These are phyloP conservation scores for Dorcus hopei DNA, from an alignment of 2,888 invertebrate species.

Conservation along the genomic window DNA sequence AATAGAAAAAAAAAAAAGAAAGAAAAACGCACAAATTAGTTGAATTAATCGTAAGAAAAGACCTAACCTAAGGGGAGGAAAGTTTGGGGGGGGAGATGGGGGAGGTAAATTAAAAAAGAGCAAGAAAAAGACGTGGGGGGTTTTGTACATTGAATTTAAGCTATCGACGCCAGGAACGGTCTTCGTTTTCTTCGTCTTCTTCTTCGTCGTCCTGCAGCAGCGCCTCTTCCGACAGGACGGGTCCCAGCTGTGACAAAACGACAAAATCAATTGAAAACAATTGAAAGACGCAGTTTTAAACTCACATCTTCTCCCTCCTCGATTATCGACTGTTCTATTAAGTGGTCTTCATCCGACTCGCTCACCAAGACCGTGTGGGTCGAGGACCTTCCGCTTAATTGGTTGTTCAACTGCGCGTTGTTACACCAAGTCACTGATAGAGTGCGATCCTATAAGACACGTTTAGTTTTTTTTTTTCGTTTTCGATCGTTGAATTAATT, in stretches of 20 bases:
- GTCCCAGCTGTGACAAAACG: constrained; percentile 33
- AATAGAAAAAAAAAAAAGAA: too few relatives aligned
- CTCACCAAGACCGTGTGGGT: constrained; percentile 42
- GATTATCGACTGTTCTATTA: constrained; percentile 40
- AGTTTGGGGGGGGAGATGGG: too few relatives aligned
- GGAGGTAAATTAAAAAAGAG: too few relatives aligned
- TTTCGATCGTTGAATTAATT: constrained; percentile 1
- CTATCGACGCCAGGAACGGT: constrained; percentile 90
- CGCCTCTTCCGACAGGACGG: constrained; percentile 59
- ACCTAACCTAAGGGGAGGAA: too few relatives aligned
- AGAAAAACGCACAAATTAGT: too few relatives aligned
- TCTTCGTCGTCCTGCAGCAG: constrained; percentile 80
- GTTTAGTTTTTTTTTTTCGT: too few relatives aligned
- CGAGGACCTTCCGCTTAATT: constrained; percentile 34
- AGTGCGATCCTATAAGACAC: constrained; percentile 41
- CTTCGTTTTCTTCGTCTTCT: constrained; percentile 81
- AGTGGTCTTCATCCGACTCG: constrained; percentile 48
- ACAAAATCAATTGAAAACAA: constrained; percentile 8
- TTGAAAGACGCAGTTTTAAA: neutral
- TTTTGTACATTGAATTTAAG: constrained; percentile 1
- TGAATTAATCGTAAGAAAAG: too few relatives aligned
- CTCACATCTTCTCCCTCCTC: constrained; percentile 17
- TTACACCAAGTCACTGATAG: constrained; percentile 48
- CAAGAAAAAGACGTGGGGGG: too few relatives aligned
- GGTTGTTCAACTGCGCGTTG: constrained; percentile 36